Evolutionary conservation across 2,113 vertebrate genomes (phyloP), one percentile per base, ranked within the genome.

Genomic region (Calidris pugnax): DNA sequence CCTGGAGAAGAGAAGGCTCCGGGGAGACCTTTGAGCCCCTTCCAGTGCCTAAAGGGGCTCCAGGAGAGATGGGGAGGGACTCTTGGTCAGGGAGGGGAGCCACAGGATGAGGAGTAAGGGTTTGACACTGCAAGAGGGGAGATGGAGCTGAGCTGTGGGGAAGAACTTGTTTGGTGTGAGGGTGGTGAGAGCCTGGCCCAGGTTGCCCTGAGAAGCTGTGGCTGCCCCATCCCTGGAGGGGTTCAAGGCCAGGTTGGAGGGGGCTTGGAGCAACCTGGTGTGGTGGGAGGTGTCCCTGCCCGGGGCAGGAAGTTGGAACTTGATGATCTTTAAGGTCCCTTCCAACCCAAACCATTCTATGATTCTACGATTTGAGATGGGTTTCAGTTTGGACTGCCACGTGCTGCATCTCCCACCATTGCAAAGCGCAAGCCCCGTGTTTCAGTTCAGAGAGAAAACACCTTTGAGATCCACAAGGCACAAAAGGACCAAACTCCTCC

Each of bases 391-490:
- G 41, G 50, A 39, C 7, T 12, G 28, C 15, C 57, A 30, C 1
- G 0, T 45, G 35, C 63, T 41, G 11, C 6, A 12, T 11, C 22
- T 32, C 71, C 27, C 62, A 8, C 10, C 39, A n/a, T 3, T 32
- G 30, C 22, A 3, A 50, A 43, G 35, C 1, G 2, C 47, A 59
- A 55, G 45, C 30, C 35, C 30, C 4, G 7, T 0, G 3, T 37
- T 73, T 43, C 32, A 10, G 7, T 9, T 57, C 11, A 33, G 39
- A 41, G 24, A 53, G 14, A 72, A 63, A 77, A 64, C 0, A 3
- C 18, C 37, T 71, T 10, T 11, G 28, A 59, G 17, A 11, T 35
- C 60, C 68, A 32, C 28, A 45, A 35, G 24, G 67, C 47, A 56
- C 23, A 56, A 23, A 57, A 68, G 45, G 37, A 83, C 47, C n/a